Evolutionary conservation across 2,888 invertebrate species (phyloP).

Genomic region (Steinernema scapterisci): DNA sequence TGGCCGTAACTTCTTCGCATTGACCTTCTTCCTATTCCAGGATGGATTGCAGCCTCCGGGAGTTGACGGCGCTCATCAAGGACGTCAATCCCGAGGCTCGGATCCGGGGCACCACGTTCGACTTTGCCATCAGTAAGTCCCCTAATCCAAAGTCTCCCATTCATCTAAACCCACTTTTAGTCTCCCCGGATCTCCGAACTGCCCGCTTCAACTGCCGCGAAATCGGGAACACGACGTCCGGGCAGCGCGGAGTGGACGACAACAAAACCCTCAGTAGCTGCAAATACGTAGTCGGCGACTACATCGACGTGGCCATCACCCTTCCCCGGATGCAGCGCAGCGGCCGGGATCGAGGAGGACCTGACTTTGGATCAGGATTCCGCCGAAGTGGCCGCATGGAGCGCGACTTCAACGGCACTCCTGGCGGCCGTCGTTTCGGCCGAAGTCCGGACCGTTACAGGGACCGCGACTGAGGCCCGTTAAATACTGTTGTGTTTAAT

Average conservation of each 20-base stretch:
- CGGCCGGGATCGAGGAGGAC: background rate
- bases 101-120: constrained; percentile 92
- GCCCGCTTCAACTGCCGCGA: constrained; percentile 87
- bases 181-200: constrained; percentile 71
- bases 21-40: constrained; percentile 66
- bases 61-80: constrained; percentile 92
- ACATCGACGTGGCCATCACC: constrained; percentile 89
- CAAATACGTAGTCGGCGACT: constrained; percentile 92
- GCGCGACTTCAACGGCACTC: constrained; percentile 8
- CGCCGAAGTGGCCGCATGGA: background rate
- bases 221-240: constrained; percentile 90
- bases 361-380: background rate
- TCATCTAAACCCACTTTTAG: constrained; percentile 43
- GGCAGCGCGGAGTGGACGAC: constrained; percentile 90
- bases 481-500: background rate
- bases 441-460: background rate
- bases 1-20: no score
- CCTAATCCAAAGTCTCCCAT: background rate
- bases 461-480: background rate
- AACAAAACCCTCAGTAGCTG: constrained; percentile 79
- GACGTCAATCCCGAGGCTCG: constrained; percentile 97
- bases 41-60: constrained; percentile 90
- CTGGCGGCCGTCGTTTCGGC: background rate
- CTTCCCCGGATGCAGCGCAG: constrained; percentile 19
- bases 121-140: constrained; percentile 78